These are phyloP conservation scores for Pandemis cinnamomeana DNA, from an alignment of 2,888 invertebrate species.

Conservation along the genomic window DNA sequence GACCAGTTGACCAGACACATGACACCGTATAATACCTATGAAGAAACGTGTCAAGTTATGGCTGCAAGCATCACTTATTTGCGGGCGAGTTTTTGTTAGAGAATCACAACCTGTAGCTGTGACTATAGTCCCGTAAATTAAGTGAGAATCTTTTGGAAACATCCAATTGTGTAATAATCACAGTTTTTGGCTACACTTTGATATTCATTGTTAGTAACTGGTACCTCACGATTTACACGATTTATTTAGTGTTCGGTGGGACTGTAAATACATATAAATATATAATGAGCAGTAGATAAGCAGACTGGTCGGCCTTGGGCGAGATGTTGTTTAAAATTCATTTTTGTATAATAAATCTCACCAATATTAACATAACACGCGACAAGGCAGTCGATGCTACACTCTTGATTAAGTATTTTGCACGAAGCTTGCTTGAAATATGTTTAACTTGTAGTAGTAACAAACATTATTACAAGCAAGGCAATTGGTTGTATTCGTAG, in stretches of 20 bases:
- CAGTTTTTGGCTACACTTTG: neutral
- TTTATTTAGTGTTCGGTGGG: neutral
- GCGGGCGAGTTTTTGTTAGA: too few relatives aligned
- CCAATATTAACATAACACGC: neutral
- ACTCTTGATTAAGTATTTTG: too few relatives aligned
- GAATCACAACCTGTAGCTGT: too few relatives aligned
- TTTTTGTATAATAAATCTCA: neutral
- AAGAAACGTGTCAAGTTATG: too few relatives aligned
- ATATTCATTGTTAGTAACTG: neutral
- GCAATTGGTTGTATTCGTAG: too few relatives aligned
- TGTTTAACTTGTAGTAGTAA: too few relatives aligned
- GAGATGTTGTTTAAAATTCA: neutral
- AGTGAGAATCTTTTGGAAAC: neutral
- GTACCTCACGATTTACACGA: neutral
- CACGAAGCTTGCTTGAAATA: too few relatives aligned
- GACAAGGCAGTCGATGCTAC: too few relatives aligned
- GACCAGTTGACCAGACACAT: too few relatives aligned
- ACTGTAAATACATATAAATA: neutral
- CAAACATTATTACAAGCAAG: too few relatives aligned
- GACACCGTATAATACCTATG: too few relatives aligned
- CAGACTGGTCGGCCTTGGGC: neutral
- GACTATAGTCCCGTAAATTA: neutral
- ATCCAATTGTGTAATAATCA: neutral
- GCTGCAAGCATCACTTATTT: too few relatives aligned
- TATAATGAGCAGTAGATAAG: neutral